These are phyloP conservation scores for Lymantria monacha DNA, from an alignment of 2,888 invertebrate genomes.

Conservation along the genomic window DNA sequence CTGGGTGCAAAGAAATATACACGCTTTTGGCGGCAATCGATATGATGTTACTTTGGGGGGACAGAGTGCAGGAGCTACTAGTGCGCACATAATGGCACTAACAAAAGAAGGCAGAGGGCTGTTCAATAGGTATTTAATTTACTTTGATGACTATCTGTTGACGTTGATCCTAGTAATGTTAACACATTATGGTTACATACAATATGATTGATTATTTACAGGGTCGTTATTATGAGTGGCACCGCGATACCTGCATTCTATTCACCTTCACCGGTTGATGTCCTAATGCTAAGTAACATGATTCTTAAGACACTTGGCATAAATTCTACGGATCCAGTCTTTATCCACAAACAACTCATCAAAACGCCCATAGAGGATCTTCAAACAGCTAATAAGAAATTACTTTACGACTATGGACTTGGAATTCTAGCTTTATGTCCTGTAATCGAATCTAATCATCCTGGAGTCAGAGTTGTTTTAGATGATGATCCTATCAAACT, in stretches of 20 bases:
- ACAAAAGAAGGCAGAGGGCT: slow-evolving; percentile 32
- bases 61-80: slow-evolving; percentile 34
- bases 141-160: too few species aligned
- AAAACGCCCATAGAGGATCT: slow-evolving; percentile 41
- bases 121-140: slow-evolving; percentile 32
- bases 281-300: slow-evolving; percentile 19
- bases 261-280: slow-evolving; percentile 30
- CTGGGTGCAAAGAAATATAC: slow-evolving; percentile 43
- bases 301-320: slow-evolving; percentile 60
- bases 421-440: slow-evolving; percentile 30
- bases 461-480: slow-evolving; percentile 34
- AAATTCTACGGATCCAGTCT: slow-evolving; percentile 33
- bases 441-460: slow-evolving; percentile 29
- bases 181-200: too few species aligned
- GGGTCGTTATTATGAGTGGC: slow-evolving; percentile 33
- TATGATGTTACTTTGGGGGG: slow-evolving; percentile 38
- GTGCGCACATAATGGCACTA: slow-evolving; percentile 35
- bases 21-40: slow-evolving; percentile 39
- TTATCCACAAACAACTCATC: slow-evolving; percentile 30
- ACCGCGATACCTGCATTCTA: slow-evolving; percentile 27
- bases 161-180: too few species aligned
- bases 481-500: slow-evolving; percentile 38
- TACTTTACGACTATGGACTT: slow-evolving; percentile 26
- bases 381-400: slow-evolving; percentile 27
- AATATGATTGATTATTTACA: slow-evolving; percentile 16